These are phyloP conservation scores for Cyprinodon tularosa DNA, from an alignment of 2,113 vertebrate genomes.

Conservation along the genomic window DNA sequence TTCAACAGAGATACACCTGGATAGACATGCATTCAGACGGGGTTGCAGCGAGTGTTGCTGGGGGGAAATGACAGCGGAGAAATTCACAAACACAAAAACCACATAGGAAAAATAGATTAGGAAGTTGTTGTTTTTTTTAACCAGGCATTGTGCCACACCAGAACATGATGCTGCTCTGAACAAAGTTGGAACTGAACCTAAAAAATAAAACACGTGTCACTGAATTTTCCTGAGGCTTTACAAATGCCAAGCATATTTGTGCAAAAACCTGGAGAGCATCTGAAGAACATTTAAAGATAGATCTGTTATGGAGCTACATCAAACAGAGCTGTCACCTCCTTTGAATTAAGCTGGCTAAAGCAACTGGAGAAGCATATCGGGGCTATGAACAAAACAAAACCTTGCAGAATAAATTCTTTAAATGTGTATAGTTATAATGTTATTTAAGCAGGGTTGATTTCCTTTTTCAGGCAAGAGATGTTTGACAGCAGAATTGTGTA, in stretches of 20 bases:
- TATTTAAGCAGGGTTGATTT: not conserved
- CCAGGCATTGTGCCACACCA: constrained; percentile 6
- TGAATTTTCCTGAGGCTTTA: not conserved
- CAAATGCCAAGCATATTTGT: not conserved
- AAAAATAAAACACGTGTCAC: not conserved
- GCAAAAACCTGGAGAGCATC: not conserved
- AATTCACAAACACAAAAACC: constrained; percentile 2
- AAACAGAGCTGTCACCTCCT: not conserved
- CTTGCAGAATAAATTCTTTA: not conserved
- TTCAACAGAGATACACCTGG: not conserved
- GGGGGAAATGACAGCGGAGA: not conserved
- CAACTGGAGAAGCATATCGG: not conserved
- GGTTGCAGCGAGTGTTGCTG: not conserved
- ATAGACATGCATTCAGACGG: constrained; percentile 2
- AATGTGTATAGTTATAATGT: not conserved
- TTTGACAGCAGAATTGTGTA: constrained; percentile 20
- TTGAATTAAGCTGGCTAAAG: not conserved
- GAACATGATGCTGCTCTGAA: not conserved
- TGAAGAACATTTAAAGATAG: not conserved
- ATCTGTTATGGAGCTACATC: not conserved
- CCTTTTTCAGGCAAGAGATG: not conserved
- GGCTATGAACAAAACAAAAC: not conserved
- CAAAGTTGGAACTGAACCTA: not conserved
- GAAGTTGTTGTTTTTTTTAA: not conserved
- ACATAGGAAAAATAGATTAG: constrained; percentile 25